Percentiles rank a stretch among this genome's conserved stretches.
phyloP scores from a whole-genome alignment of 2,113 vertebrate genomes.

The Murina feae region DNA sequence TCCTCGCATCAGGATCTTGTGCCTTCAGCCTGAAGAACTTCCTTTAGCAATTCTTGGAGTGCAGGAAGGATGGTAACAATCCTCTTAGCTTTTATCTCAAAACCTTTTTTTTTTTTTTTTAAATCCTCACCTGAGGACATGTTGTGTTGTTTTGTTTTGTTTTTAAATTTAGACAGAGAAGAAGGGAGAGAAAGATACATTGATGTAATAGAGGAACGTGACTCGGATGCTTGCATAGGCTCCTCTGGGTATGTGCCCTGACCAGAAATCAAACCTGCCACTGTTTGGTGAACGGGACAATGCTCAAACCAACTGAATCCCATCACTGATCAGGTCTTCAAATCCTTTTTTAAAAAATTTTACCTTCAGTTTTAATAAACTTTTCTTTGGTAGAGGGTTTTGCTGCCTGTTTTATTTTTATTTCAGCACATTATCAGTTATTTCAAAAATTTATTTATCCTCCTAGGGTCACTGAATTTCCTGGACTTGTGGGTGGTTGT shows the following conservation, averaged over 20 bases:
- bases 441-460: neutral
- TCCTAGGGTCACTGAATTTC: neutral
- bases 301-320: too few species aligned
- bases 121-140: too few species aligned
- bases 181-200: too few species aligned
- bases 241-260: too few species aligned
- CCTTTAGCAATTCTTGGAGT: neutral
- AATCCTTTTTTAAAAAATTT: neutral
- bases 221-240: too few species aligned
- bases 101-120: neutral
- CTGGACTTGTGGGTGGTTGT: neutral
- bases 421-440: neutral
- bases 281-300: too few species aligned
- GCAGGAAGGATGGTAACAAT: neutral
- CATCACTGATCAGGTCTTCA: too few species aligned
- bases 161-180: too few species aligned
- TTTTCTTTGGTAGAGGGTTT: neutral
- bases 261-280: too few species aligned
- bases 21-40: neutral
- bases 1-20: too few species aligned
- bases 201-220: too few species aligned
- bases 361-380: neutral
- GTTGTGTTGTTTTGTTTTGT: too few species aligned
- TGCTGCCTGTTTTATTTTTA: neutral
- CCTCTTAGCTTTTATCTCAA: neutral